Evolutionary conservation across 2,797 vertebrate species (phyloP), one percentile per base, ranked within the genome.

Genomic region (Macropodus opercularis): DNA sequence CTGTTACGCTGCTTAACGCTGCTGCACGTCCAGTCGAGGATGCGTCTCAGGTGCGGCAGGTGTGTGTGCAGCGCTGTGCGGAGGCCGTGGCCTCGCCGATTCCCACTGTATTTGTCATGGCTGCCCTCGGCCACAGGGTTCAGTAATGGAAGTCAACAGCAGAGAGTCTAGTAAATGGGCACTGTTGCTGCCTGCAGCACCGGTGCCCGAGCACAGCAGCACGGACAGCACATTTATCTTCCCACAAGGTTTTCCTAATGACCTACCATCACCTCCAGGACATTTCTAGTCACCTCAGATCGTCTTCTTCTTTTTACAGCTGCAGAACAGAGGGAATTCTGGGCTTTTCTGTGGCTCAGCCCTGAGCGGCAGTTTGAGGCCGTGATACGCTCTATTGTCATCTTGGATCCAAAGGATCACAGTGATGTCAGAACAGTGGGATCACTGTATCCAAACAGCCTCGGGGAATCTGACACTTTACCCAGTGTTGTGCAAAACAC

Each of bases 191-290:
- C 47, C 14, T 55, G 43, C 32, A 35, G 40, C 13, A 7, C 18
- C 32, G 11, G 3, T 14, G 12, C 4, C 10, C 15, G 15, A 19
- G 14, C 66, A 15, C 36, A 59, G 63, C 49, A 7, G 18, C 55
- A 46, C 24, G 15, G 53, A 60, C 69, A 66, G 63, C 46, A 64
- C 47, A 53, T 88, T 74, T 48, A 50, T 88, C 72, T 78, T 63
- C 55, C 43, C 44, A 58, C 32, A 17, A 67, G 72, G 31, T 57
- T 29, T 52, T 59, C 58, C 49, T 68, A 66, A 62, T 55, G 44
- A 29, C 39, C 38, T 3, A 0, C 49, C 6, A 15, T 2, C n/a
- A 22, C 56, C 34, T 53, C 22, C 2, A 4, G 55, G 40, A 19
- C 24, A 39, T 61, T 68, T 24, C 63, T 42, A 32, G 18, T 31